Evolutionary conservation across 1,140 invertebrate genomes (phyloP).

Genomic region (Nilaparvata lugens): DNA sequence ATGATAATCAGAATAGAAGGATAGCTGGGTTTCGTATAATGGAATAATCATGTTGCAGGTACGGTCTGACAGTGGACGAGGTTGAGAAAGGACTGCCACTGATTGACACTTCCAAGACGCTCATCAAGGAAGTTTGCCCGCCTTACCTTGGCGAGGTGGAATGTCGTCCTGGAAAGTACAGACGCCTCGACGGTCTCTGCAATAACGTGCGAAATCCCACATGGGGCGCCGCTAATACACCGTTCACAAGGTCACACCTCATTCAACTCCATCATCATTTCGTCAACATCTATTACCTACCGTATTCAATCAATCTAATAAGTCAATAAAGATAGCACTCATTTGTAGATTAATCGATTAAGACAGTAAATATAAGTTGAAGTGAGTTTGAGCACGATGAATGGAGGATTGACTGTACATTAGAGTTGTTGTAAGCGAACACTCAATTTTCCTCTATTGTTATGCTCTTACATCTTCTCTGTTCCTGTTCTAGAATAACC

Average conservation of each 20-base stretch:
- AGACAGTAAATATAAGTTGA: too few relatives aligned
- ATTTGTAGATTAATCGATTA: too few relatives aligned
- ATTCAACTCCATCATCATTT: not conserved
- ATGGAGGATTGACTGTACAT: too few relatives aligned
- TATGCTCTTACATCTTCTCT: too few relatives aligned
- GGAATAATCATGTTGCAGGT: conserved; percentile 41
- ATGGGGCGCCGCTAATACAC: conserved; percentile 78
- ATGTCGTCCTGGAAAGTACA: conserved; percentile 78
- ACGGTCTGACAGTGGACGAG: conserved; percentile 73
- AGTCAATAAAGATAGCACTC: too few relatives aligned
- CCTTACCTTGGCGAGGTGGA: conserved; percentile 78
- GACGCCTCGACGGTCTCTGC: conserved; percentile 81
- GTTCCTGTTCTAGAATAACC: too few relatives aligned
- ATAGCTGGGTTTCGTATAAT: too few relatives aligned
- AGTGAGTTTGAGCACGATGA: too few relatives aligned
- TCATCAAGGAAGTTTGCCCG: conserved; percentile 79
- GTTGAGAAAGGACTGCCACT: conserved; percentile 78
- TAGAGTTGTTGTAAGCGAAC: too few relatives aligned
- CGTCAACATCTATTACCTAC: not conserved
- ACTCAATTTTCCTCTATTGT: too few relatives aligned
- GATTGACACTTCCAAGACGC: conserved; percentile 82
- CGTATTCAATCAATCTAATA: too few relatives aligned
- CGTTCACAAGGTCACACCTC: conserved; percentile 44
- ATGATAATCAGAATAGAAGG: too few relatives aligned
- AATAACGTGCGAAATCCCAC: conserved; percentile 87